Evolutionary conservation across 2,888 invertebrate species (phyloP).

Genomic region (Rotaria magnacalcarata): DNA sequence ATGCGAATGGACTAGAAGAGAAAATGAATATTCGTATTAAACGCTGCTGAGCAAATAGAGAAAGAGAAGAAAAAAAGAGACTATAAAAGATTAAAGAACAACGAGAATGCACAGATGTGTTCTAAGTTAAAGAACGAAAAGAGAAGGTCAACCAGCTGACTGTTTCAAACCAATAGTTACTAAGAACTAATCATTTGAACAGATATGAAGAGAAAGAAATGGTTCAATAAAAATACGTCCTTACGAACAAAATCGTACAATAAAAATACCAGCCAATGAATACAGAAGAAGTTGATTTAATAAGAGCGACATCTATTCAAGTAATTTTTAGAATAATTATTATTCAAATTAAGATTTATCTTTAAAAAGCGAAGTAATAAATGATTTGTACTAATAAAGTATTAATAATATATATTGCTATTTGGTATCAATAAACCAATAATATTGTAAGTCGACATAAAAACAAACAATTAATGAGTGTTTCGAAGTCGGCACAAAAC

Average conservation of each 20-base stretch:
- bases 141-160: slow-evolving; percentile 15
- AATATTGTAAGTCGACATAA: neutral
- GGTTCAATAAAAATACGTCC: neutral
- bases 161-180: slow-evolving; percentile 11
- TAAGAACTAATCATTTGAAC: neutral
- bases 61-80: neutral
- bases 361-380: too few species aligned
- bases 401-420: neutral
- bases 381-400: too few species aligned
- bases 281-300: neutral
- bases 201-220: neutral
- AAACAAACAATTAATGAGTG: neutral
- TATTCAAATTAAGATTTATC: too few species aligned
- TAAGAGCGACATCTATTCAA: neutral
- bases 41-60: neutral
- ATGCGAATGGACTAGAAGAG: neutral
- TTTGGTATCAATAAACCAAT: neutral
- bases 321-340: too few species aligned
- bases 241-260: neutral
- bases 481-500: neutral
- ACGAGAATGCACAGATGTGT: neutral
- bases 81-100: slow-evolving; percentile 9
- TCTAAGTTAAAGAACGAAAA: neutral
- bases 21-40: neutral
- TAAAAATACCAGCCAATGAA: neutral